Evolutionary conservation across 2,888 invertebrate species (phyloP), one percentile per base, ranked within the genome.

Genomic region (Leucozona laternaria): DNA sequence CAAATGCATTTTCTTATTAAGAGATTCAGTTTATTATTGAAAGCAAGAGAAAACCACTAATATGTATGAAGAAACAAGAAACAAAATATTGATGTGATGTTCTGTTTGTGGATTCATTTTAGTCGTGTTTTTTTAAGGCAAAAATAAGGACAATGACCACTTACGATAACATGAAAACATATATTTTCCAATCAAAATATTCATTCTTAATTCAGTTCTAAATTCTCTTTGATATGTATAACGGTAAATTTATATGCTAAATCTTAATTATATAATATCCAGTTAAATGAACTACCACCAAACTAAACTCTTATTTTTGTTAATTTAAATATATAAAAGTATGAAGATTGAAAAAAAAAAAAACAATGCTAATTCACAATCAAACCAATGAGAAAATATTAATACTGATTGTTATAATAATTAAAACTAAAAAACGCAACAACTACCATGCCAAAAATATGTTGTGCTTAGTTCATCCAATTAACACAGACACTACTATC

Each of bases 401-500:
- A 83, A 72, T 77, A 77, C 5, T 70, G 53, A 78, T 85, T 31
- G 57, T 62, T 75, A 60, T 45, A 17, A 64, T 64, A 60, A 88
- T 17, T 45, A 25, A 81, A 64, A 80, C 15, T 28, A 66, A 78
- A 75, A 40, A 58, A 45, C 10, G 70, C 79, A 87, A 90, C 82
- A 90, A 91, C 93, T 93, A 93, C 93, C 93, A 93, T 93, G 93
- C 93, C 93, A 93, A 68, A 60, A 93, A 90, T 91, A 88, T 89
- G 85, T 91, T 90, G 90, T 93, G 93, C 93, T 93, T 92, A 93
- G 94, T 94, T 94, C 94, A 90, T 91, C 91, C 91, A 91, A 91
- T 91, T 90, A 91, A 91, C 91, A 91, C 91, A 91, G 90, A 90
- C 91, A 91, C 91, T 91, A 91, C 91, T 91, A 90, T 89, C 77